phyloP scores from a whole-genome alignment of 2,113 vertebrate genomes.

The Balaenoptera acutorostrata region DNA sequence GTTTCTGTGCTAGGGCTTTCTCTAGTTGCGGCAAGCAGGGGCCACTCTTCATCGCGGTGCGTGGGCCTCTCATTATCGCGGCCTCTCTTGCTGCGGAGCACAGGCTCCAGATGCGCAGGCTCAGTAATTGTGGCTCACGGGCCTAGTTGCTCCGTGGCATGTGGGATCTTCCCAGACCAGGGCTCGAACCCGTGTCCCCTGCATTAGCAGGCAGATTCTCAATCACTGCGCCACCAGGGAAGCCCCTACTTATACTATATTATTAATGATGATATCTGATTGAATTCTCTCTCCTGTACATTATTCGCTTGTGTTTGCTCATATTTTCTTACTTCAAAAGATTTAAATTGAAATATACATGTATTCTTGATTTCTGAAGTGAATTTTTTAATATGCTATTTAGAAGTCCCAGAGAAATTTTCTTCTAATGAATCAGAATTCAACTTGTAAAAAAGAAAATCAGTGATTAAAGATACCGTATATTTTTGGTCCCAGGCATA shows the following conservation, averaged over 20 bases:
- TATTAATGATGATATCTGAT: neutral
- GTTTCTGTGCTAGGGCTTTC: no score
- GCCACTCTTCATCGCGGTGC: no score
- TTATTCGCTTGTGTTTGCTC: neutral
- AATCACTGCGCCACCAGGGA: no score
- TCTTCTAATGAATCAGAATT: slow-evolving; percentile 16
- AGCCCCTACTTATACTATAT: neutral
- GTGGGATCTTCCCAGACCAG: no score
- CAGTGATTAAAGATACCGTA: neutral
- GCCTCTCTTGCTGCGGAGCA: no score
- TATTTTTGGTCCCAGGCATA: neutral
- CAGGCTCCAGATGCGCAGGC: no score
- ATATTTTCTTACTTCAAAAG: slow-evolving; percentile 2
- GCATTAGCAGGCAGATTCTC: no score
- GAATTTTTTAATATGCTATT: neutral
- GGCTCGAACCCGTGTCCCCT: no score
- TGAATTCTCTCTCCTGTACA: neutral
- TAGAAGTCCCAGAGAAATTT: neutral
- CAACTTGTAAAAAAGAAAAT: neutral
- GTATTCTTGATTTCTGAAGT: slow-evolving; percentile 17
- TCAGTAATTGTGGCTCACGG: no score
- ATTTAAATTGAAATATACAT: neutral
- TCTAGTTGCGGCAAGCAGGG: no score
- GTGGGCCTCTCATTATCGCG: no score
- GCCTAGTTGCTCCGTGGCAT: no score